Evolutionary conservation across 2,888 invertebrate genomes (phyloP), one percentile per base, ranked within the genome.

Genomic region (Chloromyia formosa): DNA sequence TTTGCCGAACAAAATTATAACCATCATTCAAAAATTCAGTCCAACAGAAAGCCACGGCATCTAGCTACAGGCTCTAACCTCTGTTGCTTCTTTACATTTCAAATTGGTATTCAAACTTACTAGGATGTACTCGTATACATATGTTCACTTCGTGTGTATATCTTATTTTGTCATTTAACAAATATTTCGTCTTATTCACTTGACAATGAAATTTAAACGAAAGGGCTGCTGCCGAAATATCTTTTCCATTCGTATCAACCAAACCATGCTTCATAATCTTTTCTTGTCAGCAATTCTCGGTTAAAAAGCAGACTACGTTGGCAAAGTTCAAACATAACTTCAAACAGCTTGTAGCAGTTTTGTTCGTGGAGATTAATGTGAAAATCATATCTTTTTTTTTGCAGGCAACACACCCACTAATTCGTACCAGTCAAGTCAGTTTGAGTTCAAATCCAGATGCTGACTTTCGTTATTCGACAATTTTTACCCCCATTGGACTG

Each of bases 391-490:
- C 60, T 16, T 40, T 68, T 23, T 49, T 49, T 77, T 81, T 81
- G 35, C 80, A 89, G 88, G 84, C 87, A 18, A 86, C 87, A 54
- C 90, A 91, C 83, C 90, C 90, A 0, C 80, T 89, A 73, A 91
- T 93, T 72, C 88, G 94, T 61, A 94, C 94, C 76, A 96, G 95
- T 84, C 95, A 96, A 86, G 93, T 95, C 68, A 96, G 96, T 0
- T 87, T 96, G 77, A 94, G 93, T 81, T 96, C 96, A n/a, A 95
- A 95, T 85, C 94, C 94, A 0, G 95, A 96, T 83, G 90, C 94
- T 3, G 96, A 96, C 85, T 94, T 94, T 83, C 91, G 95, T 27
- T 95, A 94, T 84, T 94, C 94, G 0, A 94, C 94, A 79, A 93
- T 96, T 80, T 96, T 94, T 85, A 95, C 96, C 0, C 93, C 94